These are phyloP conservation scores for Drosophila jambulina DNA, from an alignment of 1,140 invertebrate species.

Conservation along the genomic window DNA sequence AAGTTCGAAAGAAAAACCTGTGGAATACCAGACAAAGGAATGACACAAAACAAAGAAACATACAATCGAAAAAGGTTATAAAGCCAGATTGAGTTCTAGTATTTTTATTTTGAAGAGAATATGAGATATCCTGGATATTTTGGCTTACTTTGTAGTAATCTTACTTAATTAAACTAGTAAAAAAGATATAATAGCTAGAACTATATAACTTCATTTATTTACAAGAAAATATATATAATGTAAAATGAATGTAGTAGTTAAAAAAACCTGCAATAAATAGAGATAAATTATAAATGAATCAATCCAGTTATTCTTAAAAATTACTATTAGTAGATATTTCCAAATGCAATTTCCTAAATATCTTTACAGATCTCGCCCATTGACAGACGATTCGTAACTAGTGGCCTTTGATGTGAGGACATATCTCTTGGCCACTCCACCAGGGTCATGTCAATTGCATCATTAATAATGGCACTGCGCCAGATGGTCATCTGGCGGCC, in stretches of 20 bases:
- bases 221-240: not conserved
- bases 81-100: not conserved
- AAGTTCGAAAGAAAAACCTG: slow-evolving; percentile 26
- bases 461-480: slow-evolving; percentile 51
- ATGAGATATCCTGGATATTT: not conserved
- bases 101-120: not conserved
- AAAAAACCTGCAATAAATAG: not conserved
- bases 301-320: not conserved
- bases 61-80: not conserved
- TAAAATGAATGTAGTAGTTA: not conserved
- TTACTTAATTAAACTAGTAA: too few relatives aligned
- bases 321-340: not conserved
- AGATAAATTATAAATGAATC: not conserved
- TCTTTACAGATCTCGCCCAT: slow-evolving; percentile 3
- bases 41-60: not conserved
- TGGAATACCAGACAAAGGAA: slow-evolving; percentile 4
- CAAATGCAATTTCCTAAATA: slow-evolving; percentile 7
- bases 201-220: not conserved
- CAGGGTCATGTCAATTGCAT: slow-evolving; percentile 43
- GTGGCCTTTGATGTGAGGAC: slow-evolving; percentile 30
- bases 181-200: too few relatives aligned
- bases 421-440: slow-evolving; percentile 35
- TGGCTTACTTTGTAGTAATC: too few relatives aligned
- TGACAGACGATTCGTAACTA: slow-evolving; percentile 29
- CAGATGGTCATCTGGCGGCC: slow-evolving; percentile 42